Base-by-base conservation (phyloP, 2,888 invertebrate species). In the Yponomeuta evonymella region DNA sequence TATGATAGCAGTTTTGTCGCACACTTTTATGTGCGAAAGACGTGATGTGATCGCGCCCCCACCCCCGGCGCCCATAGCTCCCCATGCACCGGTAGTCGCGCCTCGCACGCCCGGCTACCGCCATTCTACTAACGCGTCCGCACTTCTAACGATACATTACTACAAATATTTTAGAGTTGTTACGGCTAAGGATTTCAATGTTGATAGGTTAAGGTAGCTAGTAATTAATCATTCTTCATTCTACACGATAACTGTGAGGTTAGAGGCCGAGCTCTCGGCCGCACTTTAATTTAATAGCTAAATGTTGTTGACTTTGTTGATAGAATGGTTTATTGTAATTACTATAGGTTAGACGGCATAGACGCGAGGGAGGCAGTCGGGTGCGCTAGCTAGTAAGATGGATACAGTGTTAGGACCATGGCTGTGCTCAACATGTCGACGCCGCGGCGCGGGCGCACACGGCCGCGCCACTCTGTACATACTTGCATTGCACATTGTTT, bases 251-350 rank as follows among this genome's bases (percentile, higher is more conserved):
- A 69, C 70, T 64, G 63, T 70, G 70, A 65, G 70, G 70, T 72
- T 58, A 66, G 69, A 68, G 73, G 70, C 69, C 68, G 73, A 71
- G 73, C 81, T 80, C 83, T 83, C 86, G 77, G 80, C 83, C 85
- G 84, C 84, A 81, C 81, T 85, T 84, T 88, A 87, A 87, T 87
- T 86, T 90, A 90, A 88, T 91, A 91, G 90, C 89, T 89, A 90
- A 90, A 89, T 90, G 90, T 90, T 90, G 90, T 91, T 90, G 86
- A 90, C 86, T 90, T 89, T 88, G 90, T 90, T 89, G 89, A 89
- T 90, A 89, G 89, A 88, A 87, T 88, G 88, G 86, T 89, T 88
- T 87, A 87, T 87, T 85, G 86, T 87, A 86, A 88, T 86, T 81
- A 85, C 80, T 82, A 80, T 85, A 87, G 88, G 88, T 83, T 65